Percentiles rank a stretch among this genome's conserved stretches.
phyloP scores from a whole-genome alignment of 1,140 invertebrate species.

The Aethina tumida region DNA sequence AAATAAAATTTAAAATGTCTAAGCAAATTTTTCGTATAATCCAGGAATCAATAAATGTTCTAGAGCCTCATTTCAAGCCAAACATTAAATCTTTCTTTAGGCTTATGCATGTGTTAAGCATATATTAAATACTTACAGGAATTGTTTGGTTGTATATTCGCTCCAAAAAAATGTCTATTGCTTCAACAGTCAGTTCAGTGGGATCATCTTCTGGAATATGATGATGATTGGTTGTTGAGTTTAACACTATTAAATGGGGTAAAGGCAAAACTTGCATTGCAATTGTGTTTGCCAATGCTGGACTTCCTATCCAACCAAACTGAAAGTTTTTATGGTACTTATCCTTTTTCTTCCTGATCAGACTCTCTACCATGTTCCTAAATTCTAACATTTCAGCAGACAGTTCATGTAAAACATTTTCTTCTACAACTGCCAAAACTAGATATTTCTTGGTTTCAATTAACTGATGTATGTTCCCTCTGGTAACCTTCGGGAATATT shows the following conservation, averaged over 20 bases:
- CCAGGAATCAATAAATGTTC: constrained; percentile 2
- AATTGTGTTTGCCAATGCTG: constrained; percentile 82
- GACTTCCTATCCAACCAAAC: constrained; percentile 85
- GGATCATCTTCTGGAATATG: constrained; percentile 81
- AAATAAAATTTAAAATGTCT: too few species aligned
- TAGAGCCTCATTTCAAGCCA: constrained; percentile 5
- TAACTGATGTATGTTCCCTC: constrained; percentile 73
- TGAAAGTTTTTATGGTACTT: constrained; percentile 78
- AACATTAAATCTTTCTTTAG: constrained; percentile 6
- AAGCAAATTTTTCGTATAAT: too few species aligned
- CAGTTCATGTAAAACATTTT: constrained; percentile 77
- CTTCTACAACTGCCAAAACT: constrained; percentile 76
- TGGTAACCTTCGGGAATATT: constrained; percentile 78
- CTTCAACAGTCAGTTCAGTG: constrained; percentile 63
- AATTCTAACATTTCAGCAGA: constrained; percentile 73
- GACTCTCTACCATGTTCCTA: constrained; percentile 72
- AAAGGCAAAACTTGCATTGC: constrained; percentile 74
- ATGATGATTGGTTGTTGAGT: constrained; percentile 82
- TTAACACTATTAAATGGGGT: constrained; percentile 81
- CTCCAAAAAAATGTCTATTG: constrained; percentile 68
- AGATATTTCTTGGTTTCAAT: constrained; percentile 77
- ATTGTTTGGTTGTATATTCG: constrained; percentile 62
- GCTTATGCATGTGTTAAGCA: background rate
- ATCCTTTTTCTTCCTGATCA: constrained; percentile 65
- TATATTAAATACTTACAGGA: constrained; percentile 43